Base-by-base conservation (phyloP, 37 sponge, comb jelly and placozoan species). In the Petrosia ficiformis region DNA sequence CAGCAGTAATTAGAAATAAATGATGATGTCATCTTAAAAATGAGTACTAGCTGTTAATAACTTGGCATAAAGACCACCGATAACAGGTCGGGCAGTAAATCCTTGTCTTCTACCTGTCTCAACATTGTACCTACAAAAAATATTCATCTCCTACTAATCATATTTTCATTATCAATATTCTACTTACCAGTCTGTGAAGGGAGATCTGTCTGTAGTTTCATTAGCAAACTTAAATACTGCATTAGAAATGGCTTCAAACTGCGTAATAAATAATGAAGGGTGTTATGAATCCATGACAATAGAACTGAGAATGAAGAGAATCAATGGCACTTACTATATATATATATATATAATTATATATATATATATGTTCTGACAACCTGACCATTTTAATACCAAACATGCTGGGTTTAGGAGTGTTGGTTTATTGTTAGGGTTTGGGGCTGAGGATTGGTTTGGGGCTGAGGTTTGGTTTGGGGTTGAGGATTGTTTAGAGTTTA, bases 101-200 rank as follows among this genome's bases (percentile, higher is more conserved):
- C 87, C 87, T 26, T 0, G 30, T 28, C 60, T n/a, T 33, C 39
- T 54, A 25, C 44, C 85, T 71, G 78, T 84, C 2, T 71, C 58
- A 48, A 76, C 75, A 57, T 71, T 4, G 34, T 78, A 78, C 79
- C 79, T 75, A 1, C 32, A 35, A 67, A 48, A 19, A n/a, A n/a
- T n/a, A n/a, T n/a, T n/a, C n/a, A n/a, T n/a, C n/a, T n/a, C n/a
- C n/a, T 61, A 61, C 11, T 61, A 61, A 61, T 61, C 14, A 61
- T n/a, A 61, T 71, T 10, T 8, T 41, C 52, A 24, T 29, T 48
- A 48, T 8, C 8, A 48, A 19, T 19, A 48, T 57, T 29, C 32
- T 0, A 77, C 83, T 75, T 5, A 89, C 90, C 90, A 89, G 61
- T 89, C 90, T 56, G 90, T 80, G 59, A 89, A 79, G 16, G 90